A percentile compares a stretch with the other conserved stretches of the same genome.
Evolutionary conservation across 2,797 vertebrate genomes (phyloP).

Genomic region (Carcharodon carcharias): DNA sequence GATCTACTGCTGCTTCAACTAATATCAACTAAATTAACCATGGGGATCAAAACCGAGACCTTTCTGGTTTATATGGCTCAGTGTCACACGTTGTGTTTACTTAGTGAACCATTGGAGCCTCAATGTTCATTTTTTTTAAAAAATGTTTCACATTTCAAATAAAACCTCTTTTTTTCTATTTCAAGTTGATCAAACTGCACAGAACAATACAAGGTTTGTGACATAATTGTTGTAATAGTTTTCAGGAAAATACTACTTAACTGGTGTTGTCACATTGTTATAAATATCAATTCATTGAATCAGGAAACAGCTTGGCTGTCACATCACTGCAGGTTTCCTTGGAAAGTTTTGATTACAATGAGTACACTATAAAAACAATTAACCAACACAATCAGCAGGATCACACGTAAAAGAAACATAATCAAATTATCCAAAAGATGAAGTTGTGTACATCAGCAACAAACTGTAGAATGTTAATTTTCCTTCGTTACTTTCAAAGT

Average conservation of each 20-base stretch:
- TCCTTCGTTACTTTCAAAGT: slow-evolving; percentile 14
- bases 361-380: slow-evolving; percentile 24
- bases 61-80: background rate
- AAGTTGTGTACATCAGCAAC: slow-evolving; percentile 1
- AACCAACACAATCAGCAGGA: slow-evolving; percentile 7
- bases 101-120: background rate
- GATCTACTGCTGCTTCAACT: background rate
- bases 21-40: background rate
- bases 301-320: slow-evolving; percentile 37
- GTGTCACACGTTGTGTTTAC: background rate
- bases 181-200: background rate
- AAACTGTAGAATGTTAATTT: background rate
- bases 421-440: slow-evolving; percentile 21
- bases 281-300: slow-evolving; percentile 32
- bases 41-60: background rate
- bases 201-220: background rate
- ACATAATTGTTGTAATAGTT: slow-evolving; percentile 4
- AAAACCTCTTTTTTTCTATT: background rate
- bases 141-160: background rate
- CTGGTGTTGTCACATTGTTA: slow-evolving; percentile 27
- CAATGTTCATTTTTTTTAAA: background rate
- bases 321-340: slow-evolving; percentile 16
- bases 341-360: slow-evolving; percentile 33
- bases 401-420: slow-evolving; percentile 11
- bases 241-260: slow-evolving; percentile 35